These are phyloP conservation scores for Mola mola DNA, from an alignment of 2,113 vertebrate genomes.

Conservation along the genomic window DNA sequence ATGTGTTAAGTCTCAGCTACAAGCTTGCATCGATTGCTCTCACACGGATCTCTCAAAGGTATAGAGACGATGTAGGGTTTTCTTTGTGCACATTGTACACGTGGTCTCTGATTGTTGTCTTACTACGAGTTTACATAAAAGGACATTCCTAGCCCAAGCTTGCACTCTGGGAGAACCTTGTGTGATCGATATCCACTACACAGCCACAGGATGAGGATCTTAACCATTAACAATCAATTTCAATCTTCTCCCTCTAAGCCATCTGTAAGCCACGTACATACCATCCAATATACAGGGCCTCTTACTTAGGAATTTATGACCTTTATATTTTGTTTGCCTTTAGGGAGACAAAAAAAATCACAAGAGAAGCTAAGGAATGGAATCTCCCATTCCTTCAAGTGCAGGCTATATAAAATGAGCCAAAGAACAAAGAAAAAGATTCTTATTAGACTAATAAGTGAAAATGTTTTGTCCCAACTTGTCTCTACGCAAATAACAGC, in stretches of 20 bases:
- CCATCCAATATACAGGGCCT: conserved; percentile 9
- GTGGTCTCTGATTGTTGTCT: background rate
- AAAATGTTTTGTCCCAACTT: conserved; percentile 10
- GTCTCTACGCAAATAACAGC: conserved; percentile 22
- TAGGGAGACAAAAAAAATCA: background rate
- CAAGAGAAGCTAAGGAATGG: background rate
- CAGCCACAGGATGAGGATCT: conserved; percentile 37
- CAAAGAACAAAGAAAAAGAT: conserved; percentile 4
- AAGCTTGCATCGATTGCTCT: conserved; percentile 31
- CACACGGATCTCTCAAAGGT: conserved; percentile 21
- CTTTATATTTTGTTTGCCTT: conserved; percentile 14
- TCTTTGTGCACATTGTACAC: background rate
- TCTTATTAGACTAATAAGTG: conserved; percentile 11
- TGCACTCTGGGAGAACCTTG: background rate
- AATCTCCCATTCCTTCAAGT: no score
- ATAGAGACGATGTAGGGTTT: conserved; percentile 19
- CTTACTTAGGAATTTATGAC: conserved; percentile 24
- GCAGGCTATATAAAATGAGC: background rate
- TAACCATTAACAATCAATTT: conserved; percentile 53
- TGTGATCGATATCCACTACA: conserved; percentile 43
- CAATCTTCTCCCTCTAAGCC: conserved; percentile 44
- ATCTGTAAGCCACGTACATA: conserved; percentile 18
- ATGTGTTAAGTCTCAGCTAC: conserved; percentile 5
- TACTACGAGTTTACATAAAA: conserved; percentile 2
- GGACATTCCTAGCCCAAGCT: conserved; percentile 6